Conservation (phyloP, 2,888 invertebrate species). For the Eledona agricola region DNA sequence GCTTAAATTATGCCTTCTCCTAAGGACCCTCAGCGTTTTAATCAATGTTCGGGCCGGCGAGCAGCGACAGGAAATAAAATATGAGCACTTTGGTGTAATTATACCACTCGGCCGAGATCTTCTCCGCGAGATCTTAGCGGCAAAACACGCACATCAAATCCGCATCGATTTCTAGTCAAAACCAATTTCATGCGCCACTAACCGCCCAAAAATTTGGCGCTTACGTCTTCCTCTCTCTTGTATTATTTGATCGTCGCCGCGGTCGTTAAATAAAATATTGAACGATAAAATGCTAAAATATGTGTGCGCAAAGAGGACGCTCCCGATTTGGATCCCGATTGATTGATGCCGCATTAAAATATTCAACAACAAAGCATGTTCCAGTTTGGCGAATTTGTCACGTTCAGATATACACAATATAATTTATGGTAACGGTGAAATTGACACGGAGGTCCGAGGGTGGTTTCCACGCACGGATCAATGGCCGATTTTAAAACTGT, state of each 20-base stretch:
- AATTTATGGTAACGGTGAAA: conserved; percentile 33
- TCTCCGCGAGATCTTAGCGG: too few species aligned
- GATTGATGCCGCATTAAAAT: conserved; percentile 28
- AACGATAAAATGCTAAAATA: too few species aligned
- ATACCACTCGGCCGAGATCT: too few species aligned
- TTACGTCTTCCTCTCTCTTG: conserved; percentile 20
- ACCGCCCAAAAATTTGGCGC: conserved; percentile 21
- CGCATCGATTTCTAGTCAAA: conserved; percentile 37
- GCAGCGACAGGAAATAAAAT: conserved; percentile 17
- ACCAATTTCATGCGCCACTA: conserved; percentile 37
- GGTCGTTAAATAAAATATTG: conserved; percentile 1
- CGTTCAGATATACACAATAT: conserved; percentile 34
- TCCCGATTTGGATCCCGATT: too few species aligned
- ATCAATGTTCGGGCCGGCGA: conserved; percentile 16
- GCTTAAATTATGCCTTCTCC: conserved; percentile 9
- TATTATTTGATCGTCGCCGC: conserved; percentile 3
- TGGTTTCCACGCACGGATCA: conserved; percentile 20
- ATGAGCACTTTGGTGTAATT: conserved; percentile 9
- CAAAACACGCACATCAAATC: too few species aligned
- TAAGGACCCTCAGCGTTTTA: conserved; percentile 20
- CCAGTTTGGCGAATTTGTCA: conserved; percentile 34
- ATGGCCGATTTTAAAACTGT: conserved; percentile 19
- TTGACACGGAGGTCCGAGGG: conserved; percentile 25
- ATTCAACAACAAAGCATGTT: conserved; percentile 32
- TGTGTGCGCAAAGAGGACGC: too few species aligned